Conservation (phyloP, 2,888 invertebrate genomes). For the Archaeoteleia sp. region DNA sequence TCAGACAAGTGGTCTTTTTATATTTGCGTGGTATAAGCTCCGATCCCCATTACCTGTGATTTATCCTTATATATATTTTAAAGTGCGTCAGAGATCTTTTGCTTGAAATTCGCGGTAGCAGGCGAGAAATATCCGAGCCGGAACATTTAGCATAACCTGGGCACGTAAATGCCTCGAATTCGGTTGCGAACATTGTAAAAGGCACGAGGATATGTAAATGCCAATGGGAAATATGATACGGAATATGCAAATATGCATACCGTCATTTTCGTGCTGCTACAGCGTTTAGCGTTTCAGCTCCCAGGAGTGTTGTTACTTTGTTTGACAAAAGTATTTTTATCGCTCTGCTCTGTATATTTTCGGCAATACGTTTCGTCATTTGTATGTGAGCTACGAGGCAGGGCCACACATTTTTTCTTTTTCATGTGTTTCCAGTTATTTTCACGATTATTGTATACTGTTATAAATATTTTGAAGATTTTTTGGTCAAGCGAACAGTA, state of each 20-base stretch:
- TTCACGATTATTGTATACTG: background rate
- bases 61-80: slow-evolving; percentile 21
- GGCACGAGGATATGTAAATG: slow-evolving; percentile 40
- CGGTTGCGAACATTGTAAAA: slow-evolving; percentile 37
- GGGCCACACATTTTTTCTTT: slow-evolving; percentile 2
- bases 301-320: slow-evolving; percentile 36
- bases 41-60: slow-evolving; percentile 22
- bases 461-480: too few relatives aligned
- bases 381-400: slow-evolving; percentile 7
- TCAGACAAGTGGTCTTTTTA: slow-evolving; percentile 13
- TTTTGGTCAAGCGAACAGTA: too few relatives aligned
- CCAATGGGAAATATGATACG: slow-evolving; percentile 46
- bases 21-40: slow-evolving; percentile 18
- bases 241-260: slow-evolving; percentile 44
- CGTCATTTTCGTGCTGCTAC: slow-evolving; percentile 44
- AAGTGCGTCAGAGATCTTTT: slow-evolving; percentile 24
- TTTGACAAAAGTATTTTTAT: slow-evolving; percentile 44
- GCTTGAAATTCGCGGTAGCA: slow-evolving; percentile 16
- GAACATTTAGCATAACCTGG: slow-evolving; percentile 36
- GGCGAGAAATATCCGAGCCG: slow-evolving; percentile 31
- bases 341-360: slow-evolving; percentile 34
- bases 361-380: slow-evolving; percentile 29
- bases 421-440: background rate
- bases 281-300: slow-evolving; percentile 40
- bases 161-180: slow-evolving; percentile 38